Evolutionary conservation across 2,888 invertebrate species (phyloP), one percentile per base, ranked within the genome.

Genomic region (Callyntrura sp.): DNA sequence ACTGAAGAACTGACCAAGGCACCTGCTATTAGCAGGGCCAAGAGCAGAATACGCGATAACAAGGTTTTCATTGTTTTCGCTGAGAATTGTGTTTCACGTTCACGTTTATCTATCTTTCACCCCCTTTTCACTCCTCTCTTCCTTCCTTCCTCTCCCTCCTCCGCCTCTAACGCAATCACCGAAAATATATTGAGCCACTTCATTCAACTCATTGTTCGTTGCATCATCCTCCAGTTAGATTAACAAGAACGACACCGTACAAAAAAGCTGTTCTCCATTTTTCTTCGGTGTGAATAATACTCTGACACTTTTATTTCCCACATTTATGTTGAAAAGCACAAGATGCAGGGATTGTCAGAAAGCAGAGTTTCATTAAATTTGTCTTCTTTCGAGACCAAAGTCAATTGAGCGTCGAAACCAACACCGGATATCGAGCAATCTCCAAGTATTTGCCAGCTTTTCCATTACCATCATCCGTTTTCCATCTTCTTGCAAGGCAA

Each of bases 21-120:
- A 70, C 87, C 90, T 76, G 89, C 87, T 57, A 91, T 60, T 70
- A 90, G 73, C 88, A 92, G 84, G 90, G 91, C 88, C 85, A 68
- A 65, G 55, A 90, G 57, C 60, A 88, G 51, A 82, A 88, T 83
- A 85, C 78, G 88, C 83, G 88, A 85, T 88, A 91, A 90, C 85
- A 87, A 90, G 85, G 70, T 91, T 78, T 83, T 91, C 91, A 90
- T 92, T 88, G 90, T 91, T 81, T 83, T 51, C 82, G 76, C 82
- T 51, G 11, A n/a, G n/a, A n/a, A n/a, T n/a, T n/a, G n/a, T n/a
- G n/a, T n/a, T n/a, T n/a, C n/a, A n/a, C n/a, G n/a, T n/a, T n/a
- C n/a, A n/a, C n/a, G 25, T 82, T 65, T 76, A 14, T 55, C 68
- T 23, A 5, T 76, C 35, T 51, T 23, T 23, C 51, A 73, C 48